Percentiles rank a stretch among this genome's conserved stretches.
phyloP scores from a whole-genome alignment of 2,888 invertebrate species.

The Rugalucina vietnamica region DNA sequence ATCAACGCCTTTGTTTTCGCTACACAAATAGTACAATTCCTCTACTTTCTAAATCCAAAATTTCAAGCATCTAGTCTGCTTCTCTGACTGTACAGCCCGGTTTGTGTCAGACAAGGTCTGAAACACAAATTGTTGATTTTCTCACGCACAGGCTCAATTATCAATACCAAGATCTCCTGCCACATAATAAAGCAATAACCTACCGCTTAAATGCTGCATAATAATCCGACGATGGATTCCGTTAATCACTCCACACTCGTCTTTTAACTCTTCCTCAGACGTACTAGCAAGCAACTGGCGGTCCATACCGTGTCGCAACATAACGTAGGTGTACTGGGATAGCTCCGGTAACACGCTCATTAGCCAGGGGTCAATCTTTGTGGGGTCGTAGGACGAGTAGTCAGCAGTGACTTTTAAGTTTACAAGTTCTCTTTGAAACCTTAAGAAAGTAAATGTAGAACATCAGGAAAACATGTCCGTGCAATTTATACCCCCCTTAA shows the following conservation, averaged over 20 bases:
- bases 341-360: slow-evolving; percentile 94
- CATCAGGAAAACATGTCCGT: too few relatives aligned
- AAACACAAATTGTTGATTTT: too few relatives aligned
- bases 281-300: slow-evolving; percentile 92
- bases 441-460: too few relatives aligned
- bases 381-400: slow-evolving; percentile 96
- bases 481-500: too few relatives aligned
- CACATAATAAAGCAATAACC: slow-evolving; percentile 36
- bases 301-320: slow-evolving; percentile 98
- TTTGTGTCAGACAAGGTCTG: too few relatives aligned
- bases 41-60: too few relatives aligned
- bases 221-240: slow-evolving; percentile 97
- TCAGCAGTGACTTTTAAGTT: slow-evolving; percentile 98
- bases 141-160: too few relatives aligned
- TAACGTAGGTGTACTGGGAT: slow-evolving; percentile 97
- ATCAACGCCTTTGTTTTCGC: too few relatives aligned
- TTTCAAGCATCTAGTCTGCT: too few relatives aligned
- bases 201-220: slow-evolving; percentile 92
- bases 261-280: slow-evolving; percentile 95
- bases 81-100: too few relatives aligned
- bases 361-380: slow-evolving; percentile 89
- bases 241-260: slow-evolving; percentile 96
- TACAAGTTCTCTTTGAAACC: slow-evolving; percentile 96
- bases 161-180: too few relatives aligned
- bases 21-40: too few relatives aligned